A percentile compares a stretch with the other conserved stretches of the same genome.
Conservation (phyloP, 2,888 invertebrate species). For the Eumerus sabulonum region DNA sequence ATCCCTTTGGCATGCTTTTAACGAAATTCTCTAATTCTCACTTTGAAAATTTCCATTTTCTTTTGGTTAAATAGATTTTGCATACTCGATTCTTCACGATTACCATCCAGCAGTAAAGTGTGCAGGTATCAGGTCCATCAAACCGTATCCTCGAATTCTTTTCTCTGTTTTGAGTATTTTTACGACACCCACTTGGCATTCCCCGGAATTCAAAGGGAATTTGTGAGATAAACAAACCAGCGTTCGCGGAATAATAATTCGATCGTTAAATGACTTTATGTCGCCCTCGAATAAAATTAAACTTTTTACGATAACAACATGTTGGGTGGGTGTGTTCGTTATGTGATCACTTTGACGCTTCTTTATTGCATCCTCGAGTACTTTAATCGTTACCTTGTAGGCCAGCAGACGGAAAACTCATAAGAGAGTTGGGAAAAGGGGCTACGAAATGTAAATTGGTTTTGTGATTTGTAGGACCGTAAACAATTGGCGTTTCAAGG, state of each 20-base stretch:
- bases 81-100: too few species aligned
- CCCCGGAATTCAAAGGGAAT: background rate
- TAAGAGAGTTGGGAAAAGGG: background rate
- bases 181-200: background rate
- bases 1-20: too few species aligned
- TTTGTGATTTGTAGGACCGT: conserved; percentile 33
- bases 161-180: background rate
- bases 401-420: conserved; percentile 16
- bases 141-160: too few species aligned
- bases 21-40: too few species aligned
- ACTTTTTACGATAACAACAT: conserved; percentile 57
- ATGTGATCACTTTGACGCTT: background rate
- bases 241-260: conserved; percentile 47
- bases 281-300: conserved; percentile 52
- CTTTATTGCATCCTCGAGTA: conserved; percentile 37
- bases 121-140: too few species aligned
- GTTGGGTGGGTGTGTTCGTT: conserved; percentile 30
- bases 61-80: too few species aligned
- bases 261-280: conserved; percentile 55
- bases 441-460: conserved; percentile 20
- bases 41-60: too few species aligned
- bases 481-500: conserved; percentile 28
- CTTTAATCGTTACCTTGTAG: conserved; percentile 40
- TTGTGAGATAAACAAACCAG: conserved; percentile 6
- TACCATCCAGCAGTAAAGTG: too few species aligned